Conservation (phyloP, 2,888 invertebrate species). For the Diaphora mendica region DNA sequence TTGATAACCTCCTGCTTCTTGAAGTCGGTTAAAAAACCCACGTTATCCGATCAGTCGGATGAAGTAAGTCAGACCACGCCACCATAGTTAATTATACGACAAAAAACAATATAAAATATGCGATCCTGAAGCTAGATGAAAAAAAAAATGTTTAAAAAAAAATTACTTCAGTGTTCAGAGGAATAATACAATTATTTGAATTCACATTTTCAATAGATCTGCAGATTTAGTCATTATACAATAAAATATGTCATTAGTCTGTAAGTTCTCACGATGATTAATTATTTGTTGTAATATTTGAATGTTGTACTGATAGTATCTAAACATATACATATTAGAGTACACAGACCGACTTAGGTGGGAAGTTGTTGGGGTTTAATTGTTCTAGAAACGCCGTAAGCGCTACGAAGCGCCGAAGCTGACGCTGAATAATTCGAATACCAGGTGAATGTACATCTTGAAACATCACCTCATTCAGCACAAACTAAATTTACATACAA, state of each 20-base stretch:
- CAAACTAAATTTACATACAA: slow-evolving; percentile 50
- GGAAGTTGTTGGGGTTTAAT: slow-evolving; percentile 25
- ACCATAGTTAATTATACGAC: not conserved
- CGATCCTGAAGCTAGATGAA: not conserved
- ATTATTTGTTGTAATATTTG: slow-evolving; percentile 30
- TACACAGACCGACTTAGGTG: slow-evolving; percentile 39
- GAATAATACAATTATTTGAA: slow-evolving; percentile 21
- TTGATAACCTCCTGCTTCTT: too few relatives aligned
- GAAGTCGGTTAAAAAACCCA: too few relatives aligned
- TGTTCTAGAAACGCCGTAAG: slow-evolving; percentile 28
- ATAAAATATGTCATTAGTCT: slow-evolving; percentile 46
- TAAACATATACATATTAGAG: slow-evolving; percentile 7
- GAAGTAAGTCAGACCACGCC: too few relatives aligned
- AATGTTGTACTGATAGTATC: slow-evolving; percentile 31
- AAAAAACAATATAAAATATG: not conserved
- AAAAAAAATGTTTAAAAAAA: not conserved
- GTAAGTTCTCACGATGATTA: slow-evolving; percentile 36
- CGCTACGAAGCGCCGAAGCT: slow-evolving; percentile 25
- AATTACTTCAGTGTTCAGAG: slow-evolving; percentile 9
- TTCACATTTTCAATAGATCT: slow-evolving; percentile 44
- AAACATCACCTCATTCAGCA: slow-evolving; percentile 51
- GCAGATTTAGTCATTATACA: slow-evolving; percentile 38
- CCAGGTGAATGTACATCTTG: slow-evolving; percentile 28
- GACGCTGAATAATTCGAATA: slow-evolving; percentile 37
- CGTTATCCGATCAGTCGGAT: too few relatives aligned